Evolutionary conservation across 2,797 vertebrate genomes (phyloP), one percentile per base, ranked within the genome.

Genomic region (Phrynocephalus forsythii): DNA sequence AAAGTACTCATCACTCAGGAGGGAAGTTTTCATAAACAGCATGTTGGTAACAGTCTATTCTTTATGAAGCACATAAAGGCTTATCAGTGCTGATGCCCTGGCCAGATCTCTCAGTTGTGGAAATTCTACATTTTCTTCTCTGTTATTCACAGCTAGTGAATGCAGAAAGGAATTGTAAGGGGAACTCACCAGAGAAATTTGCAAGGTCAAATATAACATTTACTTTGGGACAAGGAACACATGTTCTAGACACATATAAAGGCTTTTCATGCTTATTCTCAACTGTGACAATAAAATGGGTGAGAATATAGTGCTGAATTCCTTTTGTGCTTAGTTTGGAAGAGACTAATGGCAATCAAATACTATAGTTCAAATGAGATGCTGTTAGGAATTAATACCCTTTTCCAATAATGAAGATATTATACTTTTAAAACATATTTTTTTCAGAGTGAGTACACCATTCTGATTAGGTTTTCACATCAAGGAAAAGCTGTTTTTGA

Each of bases 21-120:
- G 92, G 91, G 94, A 95, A 94, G 90, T 87, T 93, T 92, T 88
- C 86, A 91, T 87, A 93, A 93, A 90, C 83, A 92, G 72, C 90
- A 83, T 83, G 93, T 89, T 95, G 89, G 91, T 84, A 84, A 69
- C 84, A 83, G 79, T 30, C 78, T 10, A 44, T 85, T 88, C 69
- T 44, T 81, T 56, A 81, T 48, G 48, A 67, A 48, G 16, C 79
- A 87, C 38, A 85, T 48, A 79, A 50, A 79, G n/a, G 56, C 33
- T 52, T 50, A 66, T 71, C 28, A 89, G 84, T 88, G 91, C 91
- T 78, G 68, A 60, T 84, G 22, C 30, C 71, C 22, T 75, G 44
- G 60, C 44, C 1, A 10, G 20, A 73, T 71, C 79, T 20, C 48
- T 75, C 16, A 33, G 26, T 52, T 77, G 13, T 69, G 63, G 66